Conservation (phyloP, 2,797 vertebrate species). For the Myiothlypis chrysogaster region DNA sequence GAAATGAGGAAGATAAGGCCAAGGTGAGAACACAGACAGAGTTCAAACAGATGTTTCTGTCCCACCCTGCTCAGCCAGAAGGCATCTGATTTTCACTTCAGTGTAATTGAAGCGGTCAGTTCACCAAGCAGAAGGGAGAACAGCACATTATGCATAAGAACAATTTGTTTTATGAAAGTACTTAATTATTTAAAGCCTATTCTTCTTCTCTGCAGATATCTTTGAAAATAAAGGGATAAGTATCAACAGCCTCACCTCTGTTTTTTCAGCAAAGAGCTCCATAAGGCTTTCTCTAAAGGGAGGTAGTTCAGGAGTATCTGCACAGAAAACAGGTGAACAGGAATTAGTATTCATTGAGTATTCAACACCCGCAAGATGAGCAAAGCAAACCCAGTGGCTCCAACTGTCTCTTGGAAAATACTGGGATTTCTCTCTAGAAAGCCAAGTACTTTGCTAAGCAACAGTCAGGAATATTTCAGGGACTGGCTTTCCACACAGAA, state of each 20-base stretch:
- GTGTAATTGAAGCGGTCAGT: not conserved
- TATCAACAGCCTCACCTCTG: conserved; percentile 81
- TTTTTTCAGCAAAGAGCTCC: conserved; percentile 90
- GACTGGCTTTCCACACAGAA: not conserved
- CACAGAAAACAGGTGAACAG: not conserved
- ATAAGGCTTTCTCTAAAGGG: conserved; percentile 86
- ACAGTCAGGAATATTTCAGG: not conserved
- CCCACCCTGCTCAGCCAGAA: not conserved
- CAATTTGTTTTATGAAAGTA: not conserved
- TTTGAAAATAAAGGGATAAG: not conserved
- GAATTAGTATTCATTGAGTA: not conserved
- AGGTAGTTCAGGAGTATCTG: conserved; percentile 97
- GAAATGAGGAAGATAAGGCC: not conserved
- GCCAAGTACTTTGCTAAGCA: not conserved
- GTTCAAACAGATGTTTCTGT: not conserved
- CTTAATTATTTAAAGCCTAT: conserved; percentile 36
- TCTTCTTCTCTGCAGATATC: not conserved
- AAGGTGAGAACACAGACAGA: not conserved
- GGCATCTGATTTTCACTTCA: not conserved
- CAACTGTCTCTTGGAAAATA: not conserved
- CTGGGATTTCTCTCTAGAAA: not conserved
- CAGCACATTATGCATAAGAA: not conserved
- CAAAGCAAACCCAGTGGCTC: not conserved
- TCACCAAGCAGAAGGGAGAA: not conserved
- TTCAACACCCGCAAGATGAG: not conserved